These are phyloP conservation scores for Drosophila demipolita DNA, from an alignment of 2,888 invertebrate genomes.

Conservation along the genomic window DNA sequence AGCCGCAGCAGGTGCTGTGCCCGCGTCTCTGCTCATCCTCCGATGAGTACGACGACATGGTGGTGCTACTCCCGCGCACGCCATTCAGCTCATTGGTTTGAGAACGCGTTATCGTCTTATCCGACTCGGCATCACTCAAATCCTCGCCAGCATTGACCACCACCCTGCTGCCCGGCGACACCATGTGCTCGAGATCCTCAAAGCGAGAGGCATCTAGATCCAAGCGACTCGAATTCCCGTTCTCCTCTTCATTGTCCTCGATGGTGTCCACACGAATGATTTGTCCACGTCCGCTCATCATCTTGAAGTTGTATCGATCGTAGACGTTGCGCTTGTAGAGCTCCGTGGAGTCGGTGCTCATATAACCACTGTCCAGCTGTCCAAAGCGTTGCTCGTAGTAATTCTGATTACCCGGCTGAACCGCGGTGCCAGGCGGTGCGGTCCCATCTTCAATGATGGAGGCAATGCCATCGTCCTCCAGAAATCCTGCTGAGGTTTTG, in stretches of 20 bases:
- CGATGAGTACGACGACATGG: constrained; percentile 78
- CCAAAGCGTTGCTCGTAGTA: constrained; percentile 84
- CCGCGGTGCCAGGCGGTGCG: constrained; percentile 61
- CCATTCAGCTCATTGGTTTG: constrained; percentile 62
- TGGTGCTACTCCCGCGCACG: constrained; percentile 51
- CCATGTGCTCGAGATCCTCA: constrained; percentile 80
- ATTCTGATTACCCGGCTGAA: constrained; percentile 77
- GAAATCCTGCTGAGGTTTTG: constrained; percentile 67
- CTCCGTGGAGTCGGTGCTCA: constrained; percentile 92
- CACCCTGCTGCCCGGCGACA: constrained; percentile 58
- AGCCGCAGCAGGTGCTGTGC: constrained; percentile 87
- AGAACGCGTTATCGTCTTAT: constrained; percentile 79
- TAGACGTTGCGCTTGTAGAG: constrained; percentile 86
- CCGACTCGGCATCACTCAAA: constrained; percentile 79
- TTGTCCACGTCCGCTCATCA: constrained; percentile 79
- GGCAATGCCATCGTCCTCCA: constrained; percentile 84
- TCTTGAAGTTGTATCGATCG: constrained; percentile 84
- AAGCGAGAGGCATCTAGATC: constrained; percentile 72
- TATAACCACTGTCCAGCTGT: constrained; percentile 92
- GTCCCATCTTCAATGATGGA: constrained; percentile 82
- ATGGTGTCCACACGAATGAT: constrained; percentile 83
- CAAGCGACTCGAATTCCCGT: constrained; percentile 44
- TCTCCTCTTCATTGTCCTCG: constrained; percentile 77
- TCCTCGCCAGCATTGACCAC: constrained; percentile 52
- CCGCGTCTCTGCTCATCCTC: constrained; percentile 88